Percentiles rank a stretch among this genome's conserved stretches.
Conservation (phyloP, 2,113 vertebrate genomes). For the Megalops atlanticus region DNA sequence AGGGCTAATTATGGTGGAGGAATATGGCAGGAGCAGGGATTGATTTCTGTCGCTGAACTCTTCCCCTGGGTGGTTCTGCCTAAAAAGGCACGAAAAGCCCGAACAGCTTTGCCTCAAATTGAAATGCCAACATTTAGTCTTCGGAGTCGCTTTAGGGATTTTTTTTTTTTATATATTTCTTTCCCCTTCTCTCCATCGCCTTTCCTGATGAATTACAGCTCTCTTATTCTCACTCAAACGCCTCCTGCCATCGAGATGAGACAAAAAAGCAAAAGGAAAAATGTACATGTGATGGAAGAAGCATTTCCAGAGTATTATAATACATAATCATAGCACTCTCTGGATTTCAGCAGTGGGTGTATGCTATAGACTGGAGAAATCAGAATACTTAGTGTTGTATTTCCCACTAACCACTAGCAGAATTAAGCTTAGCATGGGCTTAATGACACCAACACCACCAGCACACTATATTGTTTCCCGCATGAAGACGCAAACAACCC, state of each 20-base stretch:
- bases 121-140: conserved; percentile 45
- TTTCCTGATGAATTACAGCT: conserved; percentile 7
- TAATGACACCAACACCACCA: not conserved
- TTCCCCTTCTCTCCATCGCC: not conserved
- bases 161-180: not conserved
- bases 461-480: not conserved
- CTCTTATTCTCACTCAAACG: conserved; percentile 14
- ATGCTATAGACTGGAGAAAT: not conserved
- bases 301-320: not conserved
- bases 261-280: not conserved
- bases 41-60: conserved; percentile 37
- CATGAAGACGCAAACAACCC: too few relatives aligned
- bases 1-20: conserved; percentile 45
- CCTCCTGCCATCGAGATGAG: not conserved
- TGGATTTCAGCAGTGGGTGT: not conserved
- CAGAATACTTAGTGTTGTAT: not conserved
- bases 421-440: not conserved
- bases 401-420: not conserved
- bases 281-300: not conserved
- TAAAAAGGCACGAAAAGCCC: conserved; percentile 40
- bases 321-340: not conserved
- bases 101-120: conserved; percentile 29
- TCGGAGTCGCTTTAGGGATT: conserved; percentile 24
- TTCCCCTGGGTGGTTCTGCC: conserved; percentile 29
- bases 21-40: conserved; percentile 39